Conservation (phyloP, 2,113 vertebrate genomes). For the Podocnemis expansa region DNA sequence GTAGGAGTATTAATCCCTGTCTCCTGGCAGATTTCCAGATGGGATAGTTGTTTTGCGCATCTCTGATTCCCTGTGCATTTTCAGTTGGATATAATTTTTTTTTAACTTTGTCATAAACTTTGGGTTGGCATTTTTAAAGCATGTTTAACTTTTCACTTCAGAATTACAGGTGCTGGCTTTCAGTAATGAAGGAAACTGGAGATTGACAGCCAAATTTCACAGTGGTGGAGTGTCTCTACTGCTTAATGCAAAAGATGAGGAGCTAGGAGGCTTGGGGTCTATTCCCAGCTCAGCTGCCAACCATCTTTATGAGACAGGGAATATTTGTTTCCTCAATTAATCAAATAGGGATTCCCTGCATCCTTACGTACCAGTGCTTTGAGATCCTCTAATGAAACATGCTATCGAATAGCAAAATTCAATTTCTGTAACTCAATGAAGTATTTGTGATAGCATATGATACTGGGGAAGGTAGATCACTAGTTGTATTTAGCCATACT, state of each 20-base stretch:
- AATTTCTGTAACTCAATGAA: background rate
- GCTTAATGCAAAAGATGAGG: background rate
- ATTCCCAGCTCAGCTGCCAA: rapidly evolving
- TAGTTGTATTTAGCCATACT: rapidly evolving
- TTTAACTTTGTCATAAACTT: background rate
- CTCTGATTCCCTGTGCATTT: background rate
- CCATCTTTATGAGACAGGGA: background rate
- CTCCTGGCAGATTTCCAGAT: rapidly evolving
- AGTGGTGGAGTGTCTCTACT: background rate
- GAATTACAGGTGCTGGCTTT: background rate
- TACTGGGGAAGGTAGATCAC: background rate
- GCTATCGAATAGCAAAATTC: rapidly evolving
- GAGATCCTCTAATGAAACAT: background rate
- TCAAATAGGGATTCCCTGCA: background rate
- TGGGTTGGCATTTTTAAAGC: background rate
- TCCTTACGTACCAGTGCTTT: rapidly evolving
- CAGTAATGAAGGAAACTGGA: background rate
- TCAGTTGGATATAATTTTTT: background rate
- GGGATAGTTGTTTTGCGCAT: background rate
- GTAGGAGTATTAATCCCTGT: rapidly evolving
- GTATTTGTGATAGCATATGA: rapidly evolving
- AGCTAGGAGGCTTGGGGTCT: background rate
- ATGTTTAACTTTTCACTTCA: background rate
- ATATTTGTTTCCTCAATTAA: rapidly evolving
- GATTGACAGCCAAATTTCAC: background rate